A percentile compares a stretch with the other conserved stretches of the same genome.
Evolutionary conservation across 1,140 invertebrate genomes (phyloP).

Genomic region (Magallana gigas): DNA sequence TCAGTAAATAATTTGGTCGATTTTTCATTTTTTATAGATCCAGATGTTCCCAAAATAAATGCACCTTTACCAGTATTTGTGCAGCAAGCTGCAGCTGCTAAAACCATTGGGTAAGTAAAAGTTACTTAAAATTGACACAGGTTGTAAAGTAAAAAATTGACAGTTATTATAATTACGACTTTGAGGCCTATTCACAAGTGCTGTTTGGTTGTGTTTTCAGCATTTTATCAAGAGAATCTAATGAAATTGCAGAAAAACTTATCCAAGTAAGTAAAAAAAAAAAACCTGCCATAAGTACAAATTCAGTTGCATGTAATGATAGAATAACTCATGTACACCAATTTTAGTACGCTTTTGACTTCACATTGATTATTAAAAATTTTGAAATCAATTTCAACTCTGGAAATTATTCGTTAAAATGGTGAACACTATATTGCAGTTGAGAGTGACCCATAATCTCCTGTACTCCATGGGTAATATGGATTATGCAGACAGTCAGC

Average conservation of each 20-base stretch:
- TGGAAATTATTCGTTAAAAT: too few species aligned
- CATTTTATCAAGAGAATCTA: constrained; percentile 73
- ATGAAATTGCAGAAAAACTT: constrained; percentile 75
- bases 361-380: too few species aligned
- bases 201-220: constrained; percentile 60
- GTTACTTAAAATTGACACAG: not conserved
- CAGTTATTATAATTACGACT: too few species aligned
- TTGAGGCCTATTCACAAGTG: too few species aligned
- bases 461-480: constrained; percentile 79
- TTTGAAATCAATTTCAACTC: too few species aligned
- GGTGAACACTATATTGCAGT: constrained; percentile 54
- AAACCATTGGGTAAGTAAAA: constrained; percentile 75
- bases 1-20: too few species aligned
- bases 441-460: constrained; percentile 75
- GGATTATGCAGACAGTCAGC: constrained; percentile 78
- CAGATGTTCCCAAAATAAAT: constrained; percentile 69
- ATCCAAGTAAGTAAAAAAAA: constrained; percentile 67
- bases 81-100: constrained; percentile 79
- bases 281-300: not conserved
- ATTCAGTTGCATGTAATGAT: too few species aligned
- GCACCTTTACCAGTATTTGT: constrained; percentile 77
- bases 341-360: too few species aligned
- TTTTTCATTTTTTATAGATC: constrained; percentile 64
- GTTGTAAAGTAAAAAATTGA: too few species aligned
- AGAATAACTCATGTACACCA: too few species aligned